phyloP scores from a whole-genome alignment of 2,888 invertebrate genomes.

The Drosophila pegasa region DNA sequence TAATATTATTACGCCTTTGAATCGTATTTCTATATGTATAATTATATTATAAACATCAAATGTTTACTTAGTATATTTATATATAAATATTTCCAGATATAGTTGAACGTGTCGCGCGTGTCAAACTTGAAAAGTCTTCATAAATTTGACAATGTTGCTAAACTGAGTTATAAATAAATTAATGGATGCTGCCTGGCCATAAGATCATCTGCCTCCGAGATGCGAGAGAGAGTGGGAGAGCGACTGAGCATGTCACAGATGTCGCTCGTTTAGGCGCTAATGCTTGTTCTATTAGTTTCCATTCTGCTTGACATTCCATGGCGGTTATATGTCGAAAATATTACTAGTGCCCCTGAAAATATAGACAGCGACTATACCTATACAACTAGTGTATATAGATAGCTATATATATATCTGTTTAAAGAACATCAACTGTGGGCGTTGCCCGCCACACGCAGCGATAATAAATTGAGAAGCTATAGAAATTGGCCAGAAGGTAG shows the following conservation, averaged over 20 bases:
- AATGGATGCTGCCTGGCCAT: constrained; percentile 36
- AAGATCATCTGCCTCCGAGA: constrained; percentile 1
- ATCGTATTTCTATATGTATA: background rate
- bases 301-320: constrained; percentile 72
- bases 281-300: constrained; percentile 52
- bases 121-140: constrained; percentile 27
- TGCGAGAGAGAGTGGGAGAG: background rate
- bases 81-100: constrained; percentile 1
- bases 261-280: constrained; percentile 43
- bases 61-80: background rate
- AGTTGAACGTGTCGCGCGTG: constrained; percentile 40
- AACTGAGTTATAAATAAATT: constrained; percentile 61
- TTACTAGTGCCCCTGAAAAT: constrained; percentile 50
- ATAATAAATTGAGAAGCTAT: constrained; percentile 35
- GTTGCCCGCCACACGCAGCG: constrained; percentile 62
- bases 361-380: constrained; percentile 34
- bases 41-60: no score
- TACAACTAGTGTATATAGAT: constrained; percentile 7
- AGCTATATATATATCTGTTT: constrained; percentile 7
- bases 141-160: constrained; percentile 55
- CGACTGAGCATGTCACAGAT: constrained; percentile 32
- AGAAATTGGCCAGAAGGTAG: constrained; percentile 17
- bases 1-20: background rate
- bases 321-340: constrained; percentile 28
- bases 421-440: constrained; percentile 50